Base-by-base conservation (phyloP, 2,797 vertebrate species). In the Diplodus sargus region DNA sequence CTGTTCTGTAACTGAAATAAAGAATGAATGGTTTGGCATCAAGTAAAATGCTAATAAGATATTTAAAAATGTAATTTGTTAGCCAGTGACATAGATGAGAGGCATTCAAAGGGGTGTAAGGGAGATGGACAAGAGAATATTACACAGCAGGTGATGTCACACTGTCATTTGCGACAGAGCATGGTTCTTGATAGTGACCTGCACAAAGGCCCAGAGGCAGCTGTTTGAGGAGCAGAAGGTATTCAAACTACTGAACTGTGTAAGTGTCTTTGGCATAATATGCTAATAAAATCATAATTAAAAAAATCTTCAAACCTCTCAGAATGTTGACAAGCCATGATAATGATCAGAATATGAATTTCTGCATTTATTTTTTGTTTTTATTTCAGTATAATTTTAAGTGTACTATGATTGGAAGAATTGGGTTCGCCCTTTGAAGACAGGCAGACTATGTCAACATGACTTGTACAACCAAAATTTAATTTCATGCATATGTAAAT, bases 71-170 rank as follows among this genome's bases (percentile, higher is more conserved):
- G 5, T 10, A 49, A 48, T n/a, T 16, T 12, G 62, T 16, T 23
- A 1, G 5, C 11, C 11, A 23, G 20, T 25, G 30, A 57, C 13
- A 12, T 12, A 48, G n/a, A 63, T 22, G 17, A 1, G 18, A 51
- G 22, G 28, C 1, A 3, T 16, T 74, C 43, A 47, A 20, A 15
- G 15, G 16, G n/a, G 25, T 3, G 2, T 61, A 22, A 61, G 16
- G 14, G 54, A 39, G 22, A 42, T 52, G 48, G 20, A 74, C 61
- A 15, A 48, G 28, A 48, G 0, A 22, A 64, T 48, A 47, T 60
- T 43, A 67, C 23, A n/a, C 34, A 34, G 39, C 56, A 72, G 28
- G 43, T 56, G n/a, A 54, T 52, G 20, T 51, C 39, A 51, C 62
- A 11, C 12, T 39, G 11, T 74, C 28, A 6, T 3, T 13, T 73